A percentile compares a stretch with the other conserved stretches of the same genome.
Evolutionary conservation across 2,888 invertebrate species (phyloP).

Genomic region (Girardia tigrina): DNA sequence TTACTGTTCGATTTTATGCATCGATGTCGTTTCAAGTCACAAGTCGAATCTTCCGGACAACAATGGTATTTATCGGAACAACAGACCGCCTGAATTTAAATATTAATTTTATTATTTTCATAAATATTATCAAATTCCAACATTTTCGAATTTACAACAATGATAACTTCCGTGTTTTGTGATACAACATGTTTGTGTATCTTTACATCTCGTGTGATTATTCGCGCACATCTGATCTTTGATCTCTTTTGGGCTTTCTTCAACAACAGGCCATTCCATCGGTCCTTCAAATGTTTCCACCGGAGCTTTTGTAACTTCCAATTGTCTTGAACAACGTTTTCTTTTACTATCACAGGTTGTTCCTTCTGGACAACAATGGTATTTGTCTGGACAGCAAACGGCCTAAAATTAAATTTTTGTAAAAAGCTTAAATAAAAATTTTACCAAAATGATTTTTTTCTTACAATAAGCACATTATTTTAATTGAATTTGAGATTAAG

Average conservation of each 20-base stretch:
- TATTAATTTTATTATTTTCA: neutral
- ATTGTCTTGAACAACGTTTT: neutral
- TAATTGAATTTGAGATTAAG: too few relatives aligned
- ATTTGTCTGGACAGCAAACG: constrained; percentile 19
- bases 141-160: constrained; percentile 13
- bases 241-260: neutral
- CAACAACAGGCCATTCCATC: neutral
- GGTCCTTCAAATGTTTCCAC: neutral
- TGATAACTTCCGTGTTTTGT: constrained; percentile 10
- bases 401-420: neutral
- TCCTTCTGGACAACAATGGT: neutral
- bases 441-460: too few relatives aligned
- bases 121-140: neutral
- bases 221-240: neutral
- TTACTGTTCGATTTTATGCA: neutral
- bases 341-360: neutral
- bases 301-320: neutral
- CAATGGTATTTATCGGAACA: constrained; percentile 2
- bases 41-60: neutral
- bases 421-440: too few relatives aligned
- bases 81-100: neutral
- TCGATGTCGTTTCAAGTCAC: neutral
- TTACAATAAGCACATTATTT: too few relatives aligned
- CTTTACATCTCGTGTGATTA: neutral
- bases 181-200: neutral